These are phyloP conservation scores for Rugalucina vietnamica DNA, from an alignment of 2,888 invertebrate genomes.

Conservation along the genomic window DNA sequence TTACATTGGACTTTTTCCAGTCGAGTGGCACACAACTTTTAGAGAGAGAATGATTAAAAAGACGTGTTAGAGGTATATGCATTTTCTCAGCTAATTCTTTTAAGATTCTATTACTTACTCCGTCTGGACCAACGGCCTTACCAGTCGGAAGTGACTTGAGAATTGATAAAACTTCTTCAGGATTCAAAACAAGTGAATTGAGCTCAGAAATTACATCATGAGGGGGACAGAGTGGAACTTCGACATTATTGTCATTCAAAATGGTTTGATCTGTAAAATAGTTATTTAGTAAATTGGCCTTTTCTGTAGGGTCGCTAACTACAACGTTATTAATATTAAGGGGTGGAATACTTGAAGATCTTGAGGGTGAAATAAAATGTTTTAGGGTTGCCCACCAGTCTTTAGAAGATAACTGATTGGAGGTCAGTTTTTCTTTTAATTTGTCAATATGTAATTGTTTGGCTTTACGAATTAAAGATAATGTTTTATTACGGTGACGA, in stretches of 20 bases:
- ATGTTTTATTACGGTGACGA: too few relatives aligned
- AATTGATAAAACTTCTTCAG: neutral
- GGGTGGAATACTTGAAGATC: too few relatives aligned
- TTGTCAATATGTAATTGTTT: too few relatives aligned
- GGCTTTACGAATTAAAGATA: too few relatives aligned
- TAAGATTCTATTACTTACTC: neutral
- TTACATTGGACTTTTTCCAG: conserved; percentile 33
- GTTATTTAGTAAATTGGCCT: neutral
- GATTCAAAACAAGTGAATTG: neutral
- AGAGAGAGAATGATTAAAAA: conserved; percentile 23
- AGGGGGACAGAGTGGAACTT: neutral
- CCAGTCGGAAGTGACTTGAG: neutral
- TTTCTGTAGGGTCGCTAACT: too few relatives aligned
- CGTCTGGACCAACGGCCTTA: conserved; percentile 21
- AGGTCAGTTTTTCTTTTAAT: too few relatives aligned
- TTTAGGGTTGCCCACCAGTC: too few relatives aligned
- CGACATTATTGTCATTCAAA: neutral
- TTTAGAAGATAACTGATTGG: too few relatives aligned
- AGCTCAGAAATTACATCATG: neutral
- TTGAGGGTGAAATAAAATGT: too few relatives aligned
- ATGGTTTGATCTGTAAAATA: neutral
- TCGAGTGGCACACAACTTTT: neutral
- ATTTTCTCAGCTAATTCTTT: conserved; percentile 12
- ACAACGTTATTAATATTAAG: too few relatives aligned
- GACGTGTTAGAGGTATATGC: conserved; percentile 15